phyloP scores from a whole-genome alignment of 2,888 invertebrate genomes.

The Nycteola revayana region DNA sequence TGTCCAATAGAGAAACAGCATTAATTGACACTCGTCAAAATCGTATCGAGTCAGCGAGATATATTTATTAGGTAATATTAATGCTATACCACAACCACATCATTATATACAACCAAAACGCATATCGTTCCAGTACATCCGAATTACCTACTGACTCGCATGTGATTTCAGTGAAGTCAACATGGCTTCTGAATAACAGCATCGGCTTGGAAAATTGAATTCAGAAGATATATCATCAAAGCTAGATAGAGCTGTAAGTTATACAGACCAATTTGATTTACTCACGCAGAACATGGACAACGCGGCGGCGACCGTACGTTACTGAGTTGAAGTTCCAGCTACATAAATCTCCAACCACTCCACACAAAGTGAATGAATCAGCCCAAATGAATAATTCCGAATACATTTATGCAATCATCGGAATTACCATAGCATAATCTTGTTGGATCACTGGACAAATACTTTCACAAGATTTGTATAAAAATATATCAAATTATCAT shows the following conservation, averaged over 20 bases:
- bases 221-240: too few species aligned
- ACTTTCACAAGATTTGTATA: conserved; percentile 31
- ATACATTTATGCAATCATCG: conserved; percentile 48
- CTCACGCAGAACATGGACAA: conserved; percentile 41
- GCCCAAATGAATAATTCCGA: conserved; percentile 58
- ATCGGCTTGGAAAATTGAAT: too few species aligned
- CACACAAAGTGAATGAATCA: conserved; percentile 54
- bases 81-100: too few species aligned
- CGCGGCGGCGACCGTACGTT: conserved; percentile 51
- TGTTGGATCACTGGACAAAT: conserved; percentile 29
- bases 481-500: conserved; percentile 15
- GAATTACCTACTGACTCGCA: too few species aligned
- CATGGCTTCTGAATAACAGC: too few species aligned
- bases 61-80: too few species aligned
- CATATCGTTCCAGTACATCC: too few species aligned
- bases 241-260: background rate
- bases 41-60: too few species aligned
- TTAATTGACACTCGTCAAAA: too few species aligned
- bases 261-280: conserved; percentile 53
- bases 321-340: conserved; percentile 58
- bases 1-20: too few species aligned
- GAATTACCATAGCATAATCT: conserved; percentile 40
- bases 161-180: too few species aligned
- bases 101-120: too few species aligned
- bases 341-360: conserved; percentile 63